These are phyloP conservation scores for Petroica traversi DNA, from an alignment of 2,113 vertebrate genomes.

Conservation along the genomic window DNA sequence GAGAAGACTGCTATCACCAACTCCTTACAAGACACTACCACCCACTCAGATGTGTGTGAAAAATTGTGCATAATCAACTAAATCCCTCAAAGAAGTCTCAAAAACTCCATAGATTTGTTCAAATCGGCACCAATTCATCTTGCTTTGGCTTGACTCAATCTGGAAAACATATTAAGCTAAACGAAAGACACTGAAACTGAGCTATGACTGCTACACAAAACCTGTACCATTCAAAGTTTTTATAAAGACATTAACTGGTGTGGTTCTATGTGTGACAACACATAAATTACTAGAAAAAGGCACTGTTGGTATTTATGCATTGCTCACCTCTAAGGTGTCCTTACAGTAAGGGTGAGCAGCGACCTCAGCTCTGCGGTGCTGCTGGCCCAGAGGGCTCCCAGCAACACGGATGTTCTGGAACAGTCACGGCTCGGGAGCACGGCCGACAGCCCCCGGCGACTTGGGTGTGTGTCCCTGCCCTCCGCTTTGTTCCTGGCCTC, in stretches of 20 bases:
- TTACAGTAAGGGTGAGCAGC: not conserved
- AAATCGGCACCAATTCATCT: not conserved
- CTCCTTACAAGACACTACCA: not conserved
- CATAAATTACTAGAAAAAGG: rapidly evolving
- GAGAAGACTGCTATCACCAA: not conserved
- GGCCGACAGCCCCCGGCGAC: not conserved
- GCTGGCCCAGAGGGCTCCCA: not conserved
- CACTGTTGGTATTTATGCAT: not conserved
- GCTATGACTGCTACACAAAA: not conserved
- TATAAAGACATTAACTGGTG: rapidly evolving
- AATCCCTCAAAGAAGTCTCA: not conserved
- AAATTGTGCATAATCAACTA: not conserved
- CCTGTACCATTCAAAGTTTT: rapidly evolving
- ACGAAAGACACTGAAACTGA: not conserved
- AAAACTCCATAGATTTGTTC: not conserved
- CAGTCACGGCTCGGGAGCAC: not conserved
- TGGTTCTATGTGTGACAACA: not conserved
- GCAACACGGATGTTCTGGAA: not conserved
- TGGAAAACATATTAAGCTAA: not conserved
- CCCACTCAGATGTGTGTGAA: not conserved
- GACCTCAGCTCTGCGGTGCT: not conserved
- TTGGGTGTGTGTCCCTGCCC: not conserved
- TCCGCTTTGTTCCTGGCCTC: rapidly evolving
- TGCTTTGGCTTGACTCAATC: not conserved
- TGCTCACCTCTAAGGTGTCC: not conserved